These are phyloP conservation scores for Stenchaetothrips biformis DNA, from an alignment of 2,888 invertebrate species.

Conservation along the genomic window DNA sequence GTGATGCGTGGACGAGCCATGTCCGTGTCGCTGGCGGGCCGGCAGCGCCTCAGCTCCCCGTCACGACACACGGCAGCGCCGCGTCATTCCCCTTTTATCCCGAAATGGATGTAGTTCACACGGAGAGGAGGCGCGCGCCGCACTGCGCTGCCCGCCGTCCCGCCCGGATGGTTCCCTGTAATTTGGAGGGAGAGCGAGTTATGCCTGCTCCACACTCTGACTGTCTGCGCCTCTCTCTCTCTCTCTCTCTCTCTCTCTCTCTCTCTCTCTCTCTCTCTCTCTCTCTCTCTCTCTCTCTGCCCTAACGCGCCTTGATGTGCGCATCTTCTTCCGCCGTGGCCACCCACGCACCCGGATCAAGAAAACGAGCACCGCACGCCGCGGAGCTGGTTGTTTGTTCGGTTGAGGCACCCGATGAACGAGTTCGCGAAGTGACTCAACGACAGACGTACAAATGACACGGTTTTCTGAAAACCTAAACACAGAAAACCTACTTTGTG, in stretches of 20 bases:
- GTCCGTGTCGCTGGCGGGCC: neutral
- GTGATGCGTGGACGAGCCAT: neutral
- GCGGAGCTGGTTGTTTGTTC: too few relatives aligned
- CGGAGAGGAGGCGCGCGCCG: neutral
- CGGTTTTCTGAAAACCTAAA: too few relatives aligned
- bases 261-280: too few relatives aligned
- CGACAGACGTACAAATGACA: too few relatives aligned
- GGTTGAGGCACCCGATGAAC: too few relatives aligned
- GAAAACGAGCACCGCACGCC: too few relatives aligned
- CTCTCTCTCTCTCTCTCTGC: neutral
- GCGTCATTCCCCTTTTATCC: neutral
- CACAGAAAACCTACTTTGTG: too few relatives aligned
- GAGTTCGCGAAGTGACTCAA: too few relatives aligned
- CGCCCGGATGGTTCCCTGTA: neutral
- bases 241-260: neutral
- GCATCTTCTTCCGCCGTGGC: neutral
- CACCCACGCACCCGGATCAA: slow-evolving; percentile 1
- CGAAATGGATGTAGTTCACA: slow-evolving; percentile 21
- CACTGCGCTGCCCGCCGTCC: neutral
- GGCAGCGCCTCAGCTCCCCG: neutral
- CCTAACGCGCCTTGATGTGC: neutral
- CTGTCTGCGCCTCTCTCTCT: neutral
- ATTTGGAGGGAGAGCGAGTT: slow-evolving; percentile 10
- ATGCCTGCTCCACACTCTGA: neutral
- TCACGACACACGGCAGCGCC: neutral